These are phyloP conservation scores for Actias luna DNA, from an alignment of 2,888 invertebrate genomes.

Conservation along the genomic window DNA sequence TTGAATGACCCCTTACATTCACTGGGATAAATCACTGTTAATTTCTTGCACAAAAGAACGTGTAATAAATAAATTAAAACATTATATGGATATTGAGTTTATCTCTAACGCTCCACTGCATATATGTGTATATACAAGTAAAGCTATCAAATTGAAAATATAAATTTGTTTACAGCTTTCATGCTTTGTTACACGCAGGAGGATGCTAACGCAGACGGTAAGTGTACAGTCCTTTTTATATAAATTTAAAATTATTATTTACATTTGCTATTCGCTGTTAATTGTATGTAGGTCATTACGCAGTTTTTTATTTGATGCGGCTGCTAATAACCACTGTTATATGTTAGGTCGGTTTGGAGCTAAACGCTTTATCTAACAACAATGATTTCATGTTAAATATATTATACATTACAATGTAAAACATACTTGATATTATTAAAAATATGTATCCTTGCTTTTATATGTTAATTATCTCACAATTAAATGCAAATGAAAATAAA, in stretches of 20 bases:
- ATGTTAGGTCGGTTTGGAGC: conserved; percentile 56
- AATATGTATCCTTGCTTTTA: neutral
- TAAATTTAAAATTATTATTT: conserved; percentile 31
- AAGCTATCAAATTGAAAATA: conserved; percentile 40
- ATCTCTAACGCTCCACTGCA: neutral
- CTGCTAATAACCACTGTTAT: conserved; percentile 68
- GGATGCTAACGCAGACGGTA: conserved; percentile 95
- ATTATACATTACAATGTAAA: neutral
- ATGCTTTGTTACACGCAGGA: conserved; percentile 97
- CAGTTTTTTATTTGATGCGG: conserved; percentile 64
- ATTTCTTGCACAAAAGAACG: neutral
- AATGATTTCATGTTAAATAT: conserved; percentile 28
- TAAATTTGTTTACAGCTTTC: conserved; percentile 90
- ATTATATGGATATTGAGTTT: neutral
- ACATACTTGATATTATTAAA: neutral
- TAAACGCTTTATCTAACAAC: conserved; percentile 69
- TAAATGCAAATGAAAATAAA: neutral
- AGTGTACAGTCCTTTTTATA: conserved; percentile 54
- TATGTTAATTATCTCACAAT: neutral
- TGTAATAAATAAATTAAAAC: neutral
- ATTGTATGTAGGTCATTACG: conserved; percentile 65
- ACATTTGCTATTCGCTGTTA: conserved; percentile 66
- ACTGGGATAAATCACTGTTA: neutral
- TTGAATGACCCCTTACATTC: no score
- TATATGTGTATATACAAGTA: neutral